Percentiles rank a stretch among this genome's conserved stretches.
Evolutionary conservation across 2,113 vertebrate species (phyloP).

Genomic region (Otus sunia): DNA sequence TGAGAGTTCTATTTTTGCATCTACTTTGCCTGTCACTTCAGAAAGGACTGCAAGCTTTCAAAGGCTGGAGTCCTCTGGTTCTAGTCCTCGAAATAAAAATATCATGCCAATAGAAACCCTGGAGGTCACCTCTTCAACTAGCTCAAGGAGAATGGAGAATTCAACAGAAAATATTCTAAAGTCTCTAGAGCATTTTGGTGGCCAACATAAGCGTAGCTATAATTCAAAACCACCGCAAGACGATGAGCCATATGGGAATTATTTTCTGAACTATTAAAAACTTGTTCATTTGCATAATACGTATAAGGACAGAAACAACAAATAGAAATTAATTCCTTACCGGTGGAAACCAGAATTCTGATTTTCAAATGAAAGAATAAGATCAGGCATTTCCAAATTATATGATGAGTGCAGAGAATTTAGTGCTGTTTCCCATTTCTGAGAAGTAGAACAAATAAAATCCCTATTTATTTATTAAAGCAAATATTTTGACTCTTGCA

Average conservation of each 20-base stretch:
- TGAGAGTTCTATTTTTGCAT: not conserved
- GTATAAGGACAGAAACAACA: not conserved
- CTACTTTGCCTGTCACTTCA: not conserved
- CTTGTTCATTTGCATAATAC: not conserved
- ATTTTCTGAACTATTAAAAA: not conserved
- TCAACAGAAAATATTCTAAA: not conserved
- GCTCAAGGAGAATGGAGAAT: not conserved
- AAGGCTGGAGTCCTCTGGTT: not conserved
- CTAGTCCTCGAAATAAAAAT: not conserved
- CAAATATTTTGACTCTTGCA: not conserved
- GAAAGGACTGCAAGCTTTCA: not conserved
- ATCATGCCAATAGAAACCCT: not conserved
- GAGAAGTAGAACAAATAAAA: slow-evolving; percentile 12
- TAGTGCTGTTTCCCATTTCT: not conserved
- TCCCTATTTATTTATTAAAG: not conserved
- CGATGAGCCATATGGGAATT: not conserved
- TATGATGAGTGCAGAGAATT: not conserved
- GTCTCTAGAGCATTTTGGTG: not conserved
- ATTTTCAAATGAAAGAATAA: not conserved
- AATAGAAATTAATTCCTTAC: not conserved
- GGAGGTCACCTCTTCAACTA: not conserved
- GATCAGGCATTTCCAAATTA: not conserved
- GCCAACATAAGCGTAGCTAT: not conserved
- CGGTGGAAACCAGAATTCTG: not conserved
- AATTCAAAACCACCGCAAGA: not conserved